Evolutionary conservation across 1,140 invertebrate species (phyloP), one percentile per base, ranked within the genome.

Genomic region (Triops cancriformis): DNA sequence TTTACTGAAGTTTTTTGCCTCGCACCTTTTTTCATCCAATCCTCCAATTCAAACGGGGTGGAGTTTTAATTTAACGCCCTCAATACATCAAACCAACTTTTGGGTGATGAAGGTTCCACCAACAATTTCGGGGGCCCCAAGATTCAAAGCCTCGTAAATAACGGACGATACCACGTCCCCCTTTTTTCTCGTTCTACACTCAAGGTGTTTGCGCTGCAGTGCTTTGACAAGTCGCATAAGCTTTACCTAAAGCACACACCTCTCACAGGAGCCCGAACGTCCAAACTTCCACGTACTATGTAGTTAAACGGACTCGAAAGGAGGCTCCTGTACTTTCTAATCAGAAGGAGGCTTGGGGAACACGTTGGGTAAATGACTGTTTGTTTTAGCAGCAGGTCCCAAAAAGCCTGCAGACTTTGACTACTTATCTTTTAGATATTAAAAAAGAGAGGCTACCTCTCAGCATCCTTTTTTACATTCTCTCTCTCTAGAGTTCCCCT

Each of bases 1-100:
- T 64, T 64, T 18, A 64, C 51, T 64, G 12, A 18, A 64, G 6
- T 18, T 23, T 64, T 64, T 23, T 64, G 51, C 23, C 18, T 64
- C 14, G 10, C 14, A 6, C 14, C 51, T n/a, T 64, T 5, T 64
- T n/a, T 64, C 14, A 64, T n/a, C 14, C 10, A 64, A 64, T 64
- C 51, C 51, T 23, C 51, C 14, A 64, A n/a, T 51, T 64, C 23
- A 64, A 64, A 64, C 18, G 51, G 51, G 51, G 51, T 64, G 51
- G 51, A 64, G 51, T 64, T 64, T 64, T 64, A 64, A 64, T 64
- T 64, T 64, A 64, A 64, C 51, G 51, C 51, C 51, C 51, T 64
- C 51, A 10, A 18, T 64, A 64, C 51, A 64, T 64, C 51, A 64
- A 23, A 2, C 31, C 31, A 37, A 37, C 31, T 37, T 14, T 64